Base-by-base conservation (phyloP, 2,888 invertebrate species). In the Erpobdella octoculata region DNA sequence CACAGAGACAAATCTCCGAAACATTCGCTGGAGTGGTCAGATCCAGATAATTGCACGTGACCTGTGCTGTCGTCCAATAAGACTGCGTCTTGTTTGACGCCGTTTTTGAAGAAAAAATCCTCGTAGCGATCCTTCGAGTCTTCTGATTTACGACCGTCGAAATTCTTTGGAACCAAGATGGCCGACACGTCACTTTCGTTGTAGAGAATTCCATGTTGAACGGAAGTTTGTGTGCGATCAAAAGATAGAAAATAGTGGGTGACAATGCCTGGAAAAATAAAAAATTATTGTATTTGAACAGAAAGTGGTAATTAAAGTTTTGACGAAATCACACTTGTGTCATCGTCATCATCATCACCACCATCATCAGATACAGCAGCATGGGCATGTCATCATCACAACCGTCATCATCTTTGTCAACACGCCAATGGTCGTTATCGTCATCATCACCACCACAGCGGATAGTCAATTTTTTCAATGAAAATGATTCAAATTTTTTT, bases 361-460 rank as follows among this genome's bases (percentile, higher is more conserved):
- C n/a, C n/a, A n/a, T n/a, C n/a, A n/a, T n/a, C n/a, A n/a, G n/a
- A n/a, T n/a, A n/a, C n/a, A n/a, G n/a, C n/a, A n/a, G n/a, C n/a
- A n/a, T n/a, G n/a, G n/a, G n/a, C n/a, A n/a, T n/a, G n/a, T n/a
- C n/a, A n/a, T n/a, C n/a, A n/a, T n/a, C n/a, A n/a, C n/a, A n/a
- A n/a, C n/a, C n/a, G n/a, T n/a, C n/a, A n/a, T n/a, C n/a, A n/a
- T n/a, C n/a, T n/a, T n/a, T n/a, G n/a, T n/a, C n/a, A n/a, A n/a
- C n/a, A n/a, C n/a, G n/a, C n/a, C n/a, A n/a, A n/a, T n/a, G n/a
- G n/a, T n/a, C n/a, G n/a, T n/a, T n/a, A 66, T 72, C 71, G 59
- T 72, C 71, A 73, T 68, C 59, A 73, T 72, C 73, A 72, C 59
- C 73, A 72, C 5, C 71, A 67, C 59, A 59, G 48, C 36, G n/a